These are phyloP conservation scores for Ptyas mucosa DNA, from an alignment of 2,113 vertebrate genomes.

Conservation along the genomic window DNA sequence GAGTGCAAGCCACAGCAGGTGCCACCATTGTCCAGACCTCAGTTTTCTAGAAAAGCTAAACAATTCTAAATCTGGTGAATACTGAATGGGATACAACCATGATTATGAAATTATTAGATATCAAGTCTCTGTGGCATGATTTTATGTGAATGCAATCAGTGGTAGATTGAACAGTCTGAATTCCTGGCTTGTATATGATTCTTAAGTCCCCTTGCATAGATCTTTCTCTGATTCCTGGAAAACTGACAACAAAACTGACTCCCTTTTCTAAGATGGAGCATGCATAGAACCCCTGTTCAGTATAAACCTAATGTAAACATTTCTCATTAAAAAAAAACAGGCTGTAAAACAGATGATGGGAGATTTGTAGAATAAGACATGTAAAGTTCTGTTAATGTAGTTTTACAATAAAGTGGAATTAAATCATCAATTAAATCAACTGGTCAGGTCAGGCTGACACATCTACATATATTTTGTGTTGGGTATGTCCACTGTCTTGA, in stretches of 20 bases:
- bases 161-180: not conserved
- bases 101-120: not conserved
- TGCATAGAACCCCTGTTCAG: not conserved
- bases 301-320: not conserved
- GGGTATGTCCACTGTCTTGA: not conserved
- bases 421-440: not conserved
- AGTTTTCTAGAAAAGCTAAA: not conserved
- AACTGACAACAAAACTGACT: not conserved
- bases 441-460: not conserved
- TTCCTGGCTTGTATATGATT: not conserved
- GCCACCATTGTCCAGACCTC: not conserved
- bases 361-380: not conserved
- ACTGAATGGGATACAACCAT: not conserved
- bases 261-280: not conserved
- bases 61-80: not conserved
- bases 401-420: not conserved
- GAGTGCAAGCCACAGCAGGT: not conserved
- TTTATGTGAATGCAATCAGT: not conserved
- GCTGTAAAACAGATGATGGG: not conserved
- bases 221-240: not conserved
- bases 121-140: not conserved
- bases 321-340: not conserved
- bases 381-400: not conserved
- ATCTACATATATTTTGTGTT: not conserved
- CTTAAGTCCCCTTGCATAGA: not conserved